A percentile compares a stretch with the other conserved stretches of the same genome.
These are phyloP conservation scores for Cryptotis parvus DNA, from an alignment of 2,113 vertebrate species.

Conservation along the genomic window DNA sequence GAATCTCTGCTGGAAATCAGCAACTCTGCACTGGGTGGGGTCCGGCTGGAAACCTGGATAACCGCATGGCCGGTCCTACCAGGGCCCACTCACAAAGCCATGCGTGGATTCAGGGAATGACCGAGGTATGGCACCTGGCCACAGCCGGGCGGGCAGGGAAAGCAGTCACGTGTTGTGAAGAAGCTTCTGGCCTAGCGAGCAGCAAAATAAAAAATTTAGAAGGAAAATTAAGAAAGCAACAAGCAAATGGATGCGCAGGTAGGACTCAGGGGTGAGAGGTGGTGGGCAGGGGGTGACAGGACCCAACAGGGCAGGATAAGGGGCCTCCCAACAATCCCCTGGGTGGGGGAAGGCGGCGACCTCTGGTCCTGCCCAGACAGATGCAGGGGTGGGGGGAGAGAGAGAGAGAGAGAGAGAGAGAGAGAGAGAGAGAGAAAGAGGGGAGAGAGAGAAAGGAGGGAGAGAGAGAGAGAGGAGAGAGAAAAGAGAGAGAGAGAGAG, in stretches of 20 bases:
- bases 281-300: not conserved
- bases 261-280: conserved; percentile 46
- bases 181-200: not conserved
- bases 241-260: not conserved
- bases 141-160: not conserved
- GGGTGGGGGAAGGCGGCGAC: no score
- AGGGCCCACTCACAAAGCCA: not conserved
- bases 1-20: no score
- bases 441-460: no score
- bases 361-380: no score
- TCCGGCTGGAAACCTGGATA: not conserved
- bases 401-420: conserved; percentile 52
- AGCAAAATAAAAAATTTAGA: not conserved
- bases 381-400: no score
- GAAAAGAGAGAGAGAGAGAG: not conserved
- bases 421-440: not conserved
- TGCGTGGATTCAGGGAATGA: not conserved
- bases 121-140: not conserved
- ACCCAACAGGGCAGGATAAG: not conserved
- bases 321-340: not conserved
- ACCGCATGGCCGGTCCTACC: not conserved
- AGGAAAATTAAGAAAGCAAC: not conserved
- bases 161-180: conserved; percentile 19
- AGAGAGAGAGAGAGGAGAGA: conserved; percentile 9
- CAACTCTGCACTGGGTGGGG: no score